These are phyloP conservation scores for Drosophila mimica DNA, from an alignment of 2,888 invertebrate species.

Conservation along the genomic window DNA sequence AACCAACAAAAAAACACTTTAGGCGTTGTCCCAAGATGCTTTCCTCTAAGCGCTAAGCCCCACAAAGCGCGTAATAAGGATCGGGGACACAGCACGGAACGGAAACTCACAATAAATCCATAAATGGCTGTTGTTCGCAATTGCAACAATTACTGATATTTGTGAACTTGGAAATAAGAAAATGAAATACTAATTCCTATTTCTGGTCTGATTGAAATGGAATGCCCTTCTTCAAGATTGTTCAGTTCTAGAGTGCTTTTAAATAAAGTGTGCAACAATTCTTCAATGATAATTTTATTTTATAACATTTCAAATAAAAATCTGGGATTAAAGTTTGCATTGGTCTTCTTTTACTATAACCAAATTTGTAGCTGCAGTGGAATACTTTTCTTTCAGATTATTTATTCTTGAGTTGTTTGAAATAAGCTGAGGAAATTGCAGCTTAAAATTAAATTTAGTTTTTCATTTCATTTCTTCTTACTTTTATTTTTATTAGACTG, in stretches of 20 bases:
- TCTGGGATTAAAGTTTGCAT: background rate
- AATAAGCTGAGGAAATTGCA: background rate
- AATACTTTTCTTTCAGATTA: background rate
- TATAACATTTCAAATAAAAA: background rate
- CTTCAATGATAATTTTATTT: background rate
- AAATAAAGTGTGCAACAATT: background rate
- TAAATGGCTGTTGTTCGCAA: slow-evolving; percentile 7
- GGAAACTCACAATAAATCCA: slow-evolving; percentile 24
- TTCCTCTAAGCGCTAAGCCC: slow-evolving; percentile 73
- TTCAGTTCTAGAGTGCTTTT: background rate
- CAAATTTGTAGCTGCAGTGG: background rate
- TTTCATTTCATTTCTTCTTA: background rate
- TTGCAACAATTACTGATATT: slow-evolving; percentile 21
- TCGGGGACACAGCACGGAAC: slow-evolving; percentile 6
- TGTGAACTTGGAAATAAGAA: background rate
- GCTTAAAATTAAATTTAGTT: no score
- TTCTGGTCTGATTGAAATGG: background rate
- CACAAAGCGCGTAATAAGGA: slow-evolving; percentile 33
- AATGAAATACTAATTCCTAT: background rate
- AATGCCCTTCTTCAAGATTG: background rate
- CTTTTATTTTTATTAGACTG: background rate
- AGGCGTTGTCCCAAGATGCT: slow-evolving; percentile 67
- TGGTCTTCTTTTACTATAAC: background rate
- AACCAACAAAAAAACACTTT: slow-evolving; percentile 73
- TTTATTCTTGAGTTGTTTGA: background rate